Conservation (phyloP, 2,113 vertebrate genomes). For the Corydoras maculifer region DNA sequence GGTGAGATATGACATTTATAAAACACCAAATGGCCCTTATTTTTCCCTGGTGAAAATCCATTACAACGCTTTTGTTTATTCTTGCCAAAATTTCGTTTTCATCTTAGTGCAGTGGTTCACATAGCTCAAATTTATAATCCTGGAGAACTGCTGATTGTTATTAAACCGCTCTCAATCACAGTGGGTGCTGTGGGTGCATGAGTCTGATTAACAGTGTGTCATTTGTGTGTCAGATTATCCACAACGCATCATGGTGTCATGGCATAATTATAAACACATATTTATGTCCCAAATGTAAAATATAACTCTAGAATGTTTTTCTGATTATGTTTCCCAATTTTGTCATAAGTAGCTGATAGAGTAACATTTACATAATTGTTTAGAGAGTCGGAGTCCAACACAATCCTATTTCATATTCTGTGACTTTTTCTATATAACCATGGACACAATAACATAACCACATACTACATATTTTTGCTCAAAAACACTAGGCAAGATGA, state of each 20-base stretch:
- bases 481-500: no score
- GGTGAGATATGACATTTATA: no score
- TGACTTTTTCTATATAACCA: no score
- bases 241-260: not conserved
- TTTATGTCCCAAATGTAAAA: not conserved
- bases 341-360: no score
- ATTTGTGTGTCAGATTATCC: constrained; percentile 38
- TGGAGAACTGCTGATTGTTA: constrained; percentile 15
- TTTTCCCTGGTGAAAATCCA: no score
- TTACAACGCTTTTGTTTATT: not conserved
- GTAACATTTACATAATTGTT: no score
- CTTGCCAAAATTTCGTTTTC: constrained; percentile 5
- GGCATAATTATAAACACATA: not conserved
- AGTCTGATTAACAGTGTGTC: constrained; percentile 27
- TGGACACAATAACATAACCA: no score
- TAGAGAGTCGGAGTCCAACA: no score
- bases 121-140: constrained; percentile 14
- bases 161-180: not conserved
- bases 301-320: no score
- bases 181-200: constrained; percentile 5
- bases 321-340: not conserved
- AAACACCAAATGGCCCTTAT: no score
- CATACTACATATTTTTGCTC: no score
- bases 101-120: constrained; percentile 2
- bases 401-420: no score